Evolutionary conservation across 1,140 invertebrate genomes (phyloP), one percentile per base, ranked within the genome.

Genomic region (Drosophila subobscura): DNA sequence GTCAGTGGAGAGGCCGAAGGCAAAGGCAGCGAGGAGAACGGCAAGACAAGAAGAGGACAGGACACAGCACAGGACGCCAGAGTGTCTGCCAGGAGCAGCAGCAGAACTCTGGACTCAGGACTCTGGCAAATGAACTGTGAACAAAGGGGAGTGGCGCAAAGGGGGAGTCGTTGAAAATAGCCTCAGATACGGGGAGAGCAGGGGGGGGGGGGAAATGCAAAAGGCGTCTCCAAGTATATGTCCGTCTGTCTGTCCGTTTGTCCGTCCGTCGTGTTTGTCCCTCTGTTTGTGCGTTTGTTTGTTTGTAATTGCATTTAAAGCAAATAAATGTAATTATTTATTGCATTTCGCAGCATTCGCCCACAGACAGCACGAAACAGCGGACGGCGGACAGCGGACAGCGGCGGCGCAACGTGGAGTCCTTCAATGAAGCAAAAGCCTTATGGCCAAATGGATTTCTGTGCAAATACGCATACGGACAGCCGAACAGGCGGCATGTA

Each of bases 241-340:
- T 29, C 29, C 46, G 60, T 20, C 64, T 20, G 40, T 37, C 27
- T 23, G 27, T 10, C 45, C 16, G 7, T n/a, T 4, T 29, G 27
- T 27, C 16, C 16, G 33, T 40, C 33, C 10, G 42, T 23, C 45
- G 16, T 20, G 16, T 20, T 20, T 37, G n/a, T 10, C 29, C 47
- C 25, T 57, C 25, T 25, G 33, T 27, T 22, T 56, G 57, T 66
- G 66, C 85, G 68, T 68, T 76, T 84, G 79, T 85, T 68, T 85
- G 59, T 73, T 77, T 74, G 81, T 70, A 80, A 85, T 80, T 85
- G 81, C 63, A 77, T 86, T 85, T 80, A 86, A 85, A 58, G 81
- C 73, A 85, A 86, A 85, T 86, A 86, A 85, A 85, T 77, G 81
- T 71, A 85, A 86, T 85, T 85, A 85, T 85, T 85, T 85, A 85